Base-by-base conservation (phyloP, 2,888 invertebrate genomes). In the Dinocampus coccinellae region DNA sequence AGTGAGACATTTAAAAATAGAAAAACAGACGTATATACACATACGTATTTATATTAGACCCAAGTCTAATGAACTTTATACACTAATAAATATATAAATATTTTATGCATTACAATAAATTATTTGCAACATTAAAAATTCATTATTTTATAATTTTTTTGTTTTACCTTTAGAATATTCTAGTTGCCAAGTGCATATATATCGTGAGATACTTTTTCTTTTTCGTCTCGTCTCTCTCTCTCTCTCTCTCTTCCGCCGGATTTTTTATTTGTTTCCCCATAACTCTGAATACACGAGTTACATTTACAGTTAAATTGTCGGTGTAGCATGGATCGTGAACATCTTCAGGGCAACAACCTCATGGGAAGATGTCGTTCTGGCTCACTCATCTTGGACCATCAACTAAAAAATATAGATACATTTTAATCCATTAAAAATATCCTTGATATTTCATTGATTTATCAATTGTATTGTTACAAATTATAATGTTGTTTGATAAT, bases 31-130 rank as follows among this genome's bases (percentile, higher is more conserved):
- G 58, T 70, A 42, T 29, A 63, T 62, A 52, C 34, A 58, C 39
- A 26, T 58, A 53, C n/a, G n/a, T n/a, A n/a, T n/a, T n/a, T n/a
- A n/a, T n/a, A n/a, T n/a, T n/a, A n/a, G n/a, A n/a, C n/a, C n/a
- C n/a, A 20, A 62, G 64, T 70, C 70, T 57, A 70, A 70, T 55
- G 70, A 70, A 63, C 70, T 47, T 58, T 69, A n/a, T 22, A 11
- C 13, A 9, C 20, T 33, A 36, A 20, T 39, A 20, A 2, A 58
- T 52, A 64, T 47, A n/a, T n/a, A n/a, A n/a, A n/a, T n/a, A n/a
- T n/a, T n/a, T n/a, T n/a, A n/a, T n/a, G n/a, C n/a, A n/a, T n/a
- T n/a, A n/a, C n/a, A n/a, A n/a, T n/a, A n/a, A n/a, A n/a, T n/a
- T n/a, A n/a, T n/a, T n/a, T n/a, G n/a, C n/a, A n/a, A n/a, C n/a